Evolutionary conservation across 2,888 invertebrate species (phyloP).

Genomic region (Cyclophora albipunctata): DNA sequence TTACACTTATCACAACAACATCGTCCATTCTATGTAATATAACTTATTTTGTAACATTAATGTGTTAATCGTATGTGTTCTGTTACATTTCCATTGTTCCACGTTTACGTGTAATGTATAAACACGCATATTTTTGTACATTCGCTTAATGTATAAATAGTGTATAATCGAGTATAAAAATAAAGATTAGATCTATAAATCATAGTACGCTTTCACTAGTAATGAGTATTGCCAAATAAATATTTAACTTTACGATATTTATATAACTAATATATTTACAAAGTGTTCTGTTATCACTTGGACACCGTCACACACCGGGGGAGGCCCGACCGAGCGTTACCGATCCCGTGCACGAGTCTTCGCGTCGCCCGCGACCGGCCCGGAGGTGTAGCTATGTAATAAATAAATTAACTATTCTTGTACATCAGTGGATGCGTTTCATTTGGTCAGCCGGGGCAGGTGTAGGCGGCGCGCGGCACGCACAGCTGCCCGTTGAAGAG

Average conservation of each 20-base stretch:
- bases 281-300: constrained; percentile 1
- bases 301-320: too few relatives aligned
- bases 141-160: background rate
- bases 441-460: constrained; percentile 69
- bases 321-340: too few relatives aligned
- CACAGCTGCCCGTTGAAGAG: constrained; percentile 77
- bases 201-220: background rate
- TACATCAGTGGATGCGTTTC: constrained; percentile 49
- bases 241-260: constrained; percentile 6
- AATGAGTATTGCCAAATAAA: constrained; percentile 14
- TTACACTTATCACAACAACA: too few relatives aligned
- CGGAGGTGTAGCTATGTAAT: constrained; percentile 29
- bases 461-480: constrained; percentile 55
- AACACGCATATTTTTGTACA: background rate
- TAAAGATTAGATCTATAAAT: background rate
- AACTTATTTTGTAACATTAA: too few relatives aligned
- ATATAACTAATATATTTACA: constrained; percentile 10
- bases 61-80: too few relatives aligned
- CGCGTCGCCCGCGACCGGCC: too few relatives aligned
- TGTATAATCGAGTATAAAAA: background rate
- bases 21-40: too few relatives aligned
- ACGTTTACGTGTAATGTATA: too few relatives aligned
- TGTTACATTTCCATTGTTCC: too few relatives aligned
- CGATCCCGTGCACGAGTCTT: too few relatives aligned
- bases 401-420: constrained; percentile 52